These are phyloP conservation scores for Leucoptera coffeella DNA, from an alignment of 2,888 invertebrate species.

Conservation along the genomic window DNA sequence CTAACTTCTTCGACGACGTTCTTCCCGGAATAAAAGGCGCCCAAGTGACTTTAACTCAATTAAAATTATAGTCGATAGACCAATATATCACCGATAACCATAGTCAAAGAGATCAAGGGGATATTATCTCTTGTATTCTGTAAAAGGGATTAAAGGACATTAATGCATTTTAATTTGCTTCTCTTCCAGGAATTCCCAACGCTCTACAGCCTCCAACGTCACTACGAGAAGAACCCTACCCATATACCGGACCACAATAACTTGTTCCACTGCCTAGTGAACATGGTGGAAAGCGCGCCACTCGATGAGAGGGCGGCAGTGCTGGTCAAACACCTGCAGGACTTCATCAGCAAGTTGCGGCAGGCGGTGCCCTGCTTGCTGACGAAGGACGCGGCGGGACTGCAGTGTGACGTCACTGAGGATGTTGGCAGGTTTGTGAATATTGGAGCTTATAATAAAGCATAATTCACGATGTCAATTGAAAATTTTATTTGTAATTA, in stretches of 20 bases:
- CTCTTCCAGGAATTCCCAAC: slow-evolving; percentile 26
- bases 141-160: too few relatives aligned
- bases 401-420: slow-evolving; percentile 25
- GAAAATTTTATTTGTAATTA: too few relatives aligned
- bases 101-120: too few relatives aligned
- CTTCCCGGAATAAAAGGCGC: too few relatives aligned
- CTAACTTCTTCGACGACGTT: too few relatives aligned
- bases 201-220: slow-evolving; percentile 30
- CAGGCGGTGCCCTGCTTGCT: slow-evolving; percentile 28
- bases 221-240: slow-evolving; percentile 32
- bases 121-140: too few relatives aligned
- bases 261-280: slow-evolving; percentile 31
- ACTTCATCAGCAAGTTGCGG: slow-evolving; percentile 25
- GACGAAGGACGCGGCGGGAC: slow-evolving; percentile 16
- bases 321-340: slow-evolving; percentile 31
- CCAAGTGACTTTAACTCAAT: too few relatives aligned
- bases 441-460: too few relatives aligned
- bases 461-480: too few relatives aligned
- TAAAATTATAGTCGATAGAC: too few relatives aligned
- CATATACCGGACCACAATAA: slow-evolving; percentile 34
- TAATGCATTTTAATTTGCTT: too few relatives aligned
- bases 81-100: too few relatives aligned
- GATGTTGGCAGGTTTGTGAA: slow-evolving; percentile 39
- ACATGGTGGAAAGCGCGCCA: slow-evolving; percentile 24
- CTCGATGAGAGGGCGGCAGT: slow-evolving; percentile 23